These are phyloP conservation scores for Siniperca knerii DNA, from an alignment of 2,113 vertebrate species.

Conservation along the genomic window DNA sequence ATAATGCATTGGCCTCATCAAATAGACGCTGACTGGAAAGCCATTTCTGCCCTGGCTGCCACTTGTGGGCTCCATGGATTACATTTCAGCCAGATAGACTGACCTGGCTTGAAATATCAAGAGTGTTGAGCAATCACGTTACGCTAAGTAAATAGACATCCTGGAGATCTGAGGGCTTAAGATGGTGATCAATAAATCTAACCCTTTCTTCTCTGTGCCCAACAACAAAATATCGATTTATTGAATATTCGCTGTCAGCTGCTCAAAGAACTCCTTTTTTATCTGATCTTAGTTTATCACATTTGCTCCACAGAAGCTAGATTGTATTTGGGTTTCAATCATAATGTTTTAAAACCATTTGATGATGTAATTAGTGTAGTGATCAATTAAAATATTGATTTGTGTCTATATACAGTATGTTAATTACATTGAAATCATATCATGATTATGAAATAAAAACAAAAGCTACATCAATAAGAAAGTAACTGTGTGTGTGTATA, in stretches of 20 bases:
- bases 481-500: background rate
- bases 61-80: conserved; percentile 79
- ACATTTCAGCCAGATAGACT: conserved; percentile 80
- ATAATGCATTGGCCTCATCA: conserved; percentile 85
- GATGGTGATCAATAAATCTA: conserved; percentile 72
- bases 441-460: background rate
- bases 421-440: conserved; percentile 13
- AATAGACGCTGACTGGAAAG: conserved; percentile 83
- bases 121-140: conserved; percentile 77
- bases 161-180: conserved; percentile 69
- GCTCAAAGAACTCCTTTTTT: conserved; percentile 45
- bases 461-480: background rate
- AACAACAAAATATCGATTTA: conserved; percentile 61
- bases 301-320: background rate
- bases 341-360: conserved; percentile 20
- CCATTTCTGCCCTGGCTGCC: conserved; percentile 80
- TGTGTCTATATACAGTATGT: background rate
- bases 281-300: conserved; percentile 40
- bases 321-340: conserved; percentile 11
- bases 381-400: conserved; percentile 34
- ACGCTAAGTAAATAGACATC: conserved; percentile 78
- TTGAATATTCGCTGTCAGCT: conserved; percentile 52
- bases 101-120: conserved; percentile 79
- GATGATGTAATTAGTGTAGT: conserved; percentile 27
- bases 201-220: conserved; percentile 47